Percentiles rank a stretch among this genome's conserved stretches.
These are phyloP conservation scores for Pantelozetes paolii DNA, from an alignment of 2,888 invertebrate species.

Conservation along the genomic window DNA sequence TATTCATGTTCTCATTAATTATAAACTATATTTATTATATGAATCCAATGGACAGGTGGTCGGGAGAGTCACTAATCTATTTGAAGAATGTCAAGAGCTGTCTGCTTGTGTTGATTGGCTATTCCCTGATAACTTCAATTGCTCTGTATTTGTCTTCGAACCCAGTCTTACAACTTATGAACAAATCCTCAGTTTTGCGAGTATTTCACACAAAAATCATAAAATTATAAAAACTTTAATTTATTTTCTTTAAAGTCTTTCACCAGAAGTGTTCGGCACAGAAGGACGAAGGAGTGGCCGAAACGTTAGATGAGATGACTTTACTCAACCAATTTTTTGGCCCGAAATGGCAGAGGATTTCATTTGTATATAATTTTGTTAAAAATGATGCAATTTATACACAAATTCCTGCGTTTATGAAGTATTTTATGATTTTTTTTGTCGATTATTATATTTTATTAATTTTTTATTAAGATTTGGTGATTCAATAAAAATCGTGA, in stretches of 20 bases:
- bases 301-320: conserved; percentile 42
- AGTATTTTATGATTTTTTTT: conserved; percentile 23
- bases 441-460: background rate
- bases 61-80: conserved; percentile 40
- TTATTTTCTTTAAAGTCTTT: background rate
- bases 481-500: conserved; percentile 39
- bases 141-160: conserved; percentile 42
- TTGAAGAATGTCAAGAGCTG: conserved; percentile 36
- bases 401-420: conserved; percentile 42
- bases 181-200: conserved; percentile 37
- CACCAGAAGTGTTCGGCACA: conserved; percentile 28
- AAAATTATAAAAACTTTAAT: background rate
- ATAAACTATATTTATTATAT: background rate
- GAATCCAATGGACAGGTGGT: conserved; percentile 35
- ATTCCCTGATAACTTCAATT: conserved; percentile 41
- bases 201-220: conserved; percentile 1
- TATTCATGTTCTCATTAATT: background rate
- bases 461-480: conserved; percentile 36
- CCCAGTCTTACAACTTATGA: conserved; percentile 40
- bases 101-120: conserved; percentile 41
- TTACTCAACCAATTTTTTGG: conserved; percentile 43
- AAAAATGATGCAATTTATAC: conserved; percentile 40
- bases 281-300: conserved; percentile 14
- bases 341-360: conserved; percentile 39
- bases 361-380: conserved; percentile 42